phyloP scores from a whole-genome alignment of 1,140 invertebrate species.

The Cydia strobilella region DNA sequence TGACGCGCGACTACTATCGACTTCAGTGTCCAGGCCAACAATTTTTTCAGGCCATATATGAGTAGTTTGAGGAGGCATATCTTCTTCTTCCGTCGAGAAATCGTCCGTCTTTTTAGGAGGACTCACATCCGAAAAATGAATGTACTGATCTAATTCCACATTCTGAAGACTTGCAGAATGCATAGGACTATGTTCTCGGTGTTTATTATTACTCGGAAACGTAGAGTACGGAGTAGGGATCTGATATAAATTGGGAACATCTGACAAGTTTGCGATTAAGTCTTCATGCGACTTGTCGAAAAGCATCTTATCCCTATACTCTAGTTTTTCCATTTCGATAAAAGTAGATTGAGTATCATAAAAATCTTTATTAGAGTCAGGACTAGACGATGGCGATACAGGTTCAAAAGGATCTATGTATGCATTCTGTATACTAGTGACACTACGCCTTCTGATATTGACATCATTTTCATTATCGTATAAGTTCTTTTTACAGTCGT shows the following conservation, averaged over 20 bases:
- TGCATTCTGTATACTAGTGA: constrained; percentile 64
- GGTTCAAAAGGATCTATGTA: constrained; percentile 75
- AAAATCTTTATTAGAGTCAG: constrained; percentile 84
- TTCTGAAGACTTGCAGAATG: constrained; percentile 85
- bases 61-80: constrained; percentile 66
- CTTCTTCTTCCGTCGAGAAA: constrained; percentile 71
- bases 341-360: constrained; percentile 81
- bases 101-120: constrained; percentile 69
- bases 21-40: constrained; percentile 78
- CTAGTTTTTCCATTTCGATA: constrained; percentile 68
- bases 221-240: constrained; percentile 83
- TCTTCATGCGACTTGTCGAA: constrained; percentile 81
- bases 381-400: constrained; percentile 82
- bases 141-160: constrained; percentile 84
- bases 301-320: constrained; percentile 70
- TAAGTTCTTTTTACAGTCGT: constrained; percentile 75
- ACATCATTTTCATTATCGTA: constrained; percentile 66
- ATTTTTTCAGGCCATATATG: constrained; percentile 82
- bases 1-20: constrained; percentile 68
- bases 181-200: constrained; percentile 82
- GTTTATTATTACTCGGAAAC: constrained; percentile 81
- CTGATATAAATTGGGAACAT: constrained; percentile 82
- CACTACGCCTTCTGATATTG: constrained; percentile 59
- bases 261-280: constrained; percentile 80
- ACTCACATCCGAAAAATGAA: constrained; percentile 69